Evolutionary conservation across 92 coral and sea anemone genomes (phyloP).

Genomic region (Palythoa heliodiscus): DNA sequence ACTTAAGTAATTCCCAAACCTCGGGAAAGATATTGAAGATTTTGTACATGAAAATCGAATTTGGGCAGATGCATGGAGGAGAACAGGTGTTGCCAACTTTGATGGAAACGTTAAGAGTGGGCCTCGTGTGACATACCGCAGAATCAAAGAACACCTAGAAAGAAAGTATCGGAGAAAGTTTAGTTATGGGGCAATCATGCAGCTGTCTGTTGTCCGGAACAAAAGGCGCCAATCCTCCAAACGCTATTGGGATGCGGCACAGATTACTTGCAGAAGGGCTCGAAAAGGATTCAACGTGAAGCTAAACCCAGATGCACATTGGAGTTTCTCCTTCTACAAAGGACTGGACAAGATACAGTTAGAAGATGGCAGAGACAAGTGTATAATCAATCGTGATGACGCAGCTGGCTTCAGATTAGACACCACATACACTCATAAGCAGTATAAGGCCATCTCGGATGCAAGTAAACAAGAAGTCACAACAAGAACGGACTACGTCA

Average conservation of each 20-base stretch:
- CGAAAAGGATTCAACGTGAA: slow-evolving; percentile 56
- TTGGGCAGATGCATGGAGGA: slow-evolving; percentile 58
- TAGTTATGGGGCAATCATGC: slow-evolving; percentile 64
- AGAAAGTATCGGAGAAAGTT: slow-evolving; percentile 50
- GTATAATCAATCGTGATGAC: slow-evolving; percentile 51
- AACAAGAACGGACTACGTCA: slow-evolving; percentile 53
- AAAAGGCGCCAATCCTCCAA: slow-evolving; percentile 47
- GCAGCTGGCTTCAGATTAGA: slow-evolving; percentile 60
- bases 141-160: slow-evolving; percentile 55
- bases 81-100: slow-evolving; percentile 48
- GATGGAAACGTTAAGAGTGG: slow-evolving; percentile 58
- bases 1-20: slow-evolving; percentile 21
- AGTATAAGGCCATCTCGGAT: slow-evolving; percentile 49
- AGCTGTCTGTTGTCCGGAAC: slow-evolving; percentile 53
- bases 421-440: slow-evolving; percentile 58
- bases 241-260: slow-evolving; percentile 66
- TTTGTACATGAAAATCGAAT: slow-evolving; percentile 43
- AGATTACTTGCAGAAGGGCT: slow-evolving; percentile 58
- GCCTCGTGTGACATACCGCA: slow-evolving; percentile 48
- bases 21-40: slow-evolving; percentile 50
- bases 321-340: slow-evolving; percentile 54
- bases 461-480: slow-evolving; percentile 49
- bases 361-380: slow-evolving; percentile 55
- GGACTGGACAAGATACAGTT: slow-evolving; percentile 52
- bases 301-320: slow-evolving; percentile 58